These are phyloP conservation scores for Gryllus bimaculatus DNA, from an alignment of 1,140 invertebrate species.

Conservation along the genomic window DNA sequence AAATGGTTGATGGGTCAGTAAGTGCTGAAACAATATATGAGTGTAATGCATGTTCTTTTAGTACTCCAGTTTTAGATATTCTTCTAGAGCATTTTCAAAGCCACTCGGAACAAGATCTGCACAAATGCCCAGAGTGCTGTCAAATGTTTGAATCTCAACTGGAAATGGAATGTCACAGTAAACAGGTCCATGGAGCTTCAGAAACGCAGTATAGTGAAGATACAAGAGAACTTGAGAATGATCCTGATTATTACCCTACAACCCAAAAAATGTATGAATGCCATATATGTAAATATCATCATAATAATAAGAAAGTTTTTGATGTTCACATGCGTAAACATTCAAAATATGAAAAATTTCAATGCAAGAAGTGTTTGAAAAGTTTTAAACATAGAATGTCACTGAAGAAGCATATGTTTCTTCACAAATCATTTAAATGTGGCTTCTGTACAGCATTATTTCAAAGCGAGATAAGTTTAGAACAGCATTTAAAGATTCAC, in stretches of 20 bases:
- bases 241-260: constrained; percentile 9
- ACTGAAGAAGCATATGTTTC: constrained; percentile 16
- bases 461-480: constrained; percentile 13
- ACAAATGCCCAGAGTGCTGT: constrained; percentile 16
- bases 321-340: constrained; percentile 9
- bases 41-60: constrained; percentile 12
- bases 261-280: constrained; percentile 16
- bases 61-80: background rate
- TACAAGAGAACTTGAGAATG: background rate
- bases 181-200: constrained; percentile 6
- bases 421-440: constrained; percentile 18
- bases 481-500: constrained; percentile 12
- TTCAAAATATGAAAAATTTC: background rate
- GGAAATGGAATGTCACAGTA: constrained; percentile 12
- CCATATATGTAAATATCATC: constrained; percentile 12
- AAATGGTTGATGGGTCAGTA: background rate
- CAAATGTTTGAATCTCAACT: constrained; percentile 4
- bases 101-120: constrained; percentile 13
- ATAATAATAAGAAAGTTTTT: constrained; percentile 12
- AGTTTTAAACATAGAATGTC: constrained; percentile 11
- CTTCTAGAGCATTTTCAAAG: constrained; percentile 15
- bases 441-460: constrained; percentile 15
- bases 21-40: background rate
- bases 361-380: constrained; percentile 16
- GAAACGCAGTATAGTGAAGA: background rate